These are phyloP conservation scores for Castor canadensis DNA, from an alignment of 2,113 vertebrate species.

Conservation along the genomic window DNA sequence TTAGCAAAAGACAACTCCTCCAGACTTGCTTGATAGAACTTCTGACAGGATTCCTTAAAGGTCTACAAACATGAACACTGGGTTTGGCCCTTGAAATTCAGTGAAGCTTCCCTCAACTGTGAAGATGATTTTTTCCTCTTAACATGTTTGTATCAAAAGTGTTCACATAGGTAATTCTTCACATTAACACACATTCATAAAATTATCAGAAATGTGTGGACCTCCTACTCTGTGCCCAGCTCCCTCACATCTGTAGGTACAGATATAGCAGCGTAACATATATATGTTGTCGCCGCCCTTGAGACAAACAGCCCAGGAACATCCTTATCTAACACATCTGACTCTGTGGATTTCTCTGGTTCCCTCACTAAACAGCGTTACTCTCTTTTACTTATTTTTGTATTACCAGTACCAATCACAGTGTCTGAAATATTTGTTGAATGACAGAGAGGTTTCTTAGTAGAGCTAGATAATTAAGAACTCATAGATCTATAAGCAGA, in stretches of 20 bases:
- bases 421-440: background rate
- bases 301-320: background rate
- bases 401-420: background rate
- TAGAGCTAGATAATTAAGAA: background rate
- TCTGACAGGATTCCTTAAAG: conserved; percentile 87
- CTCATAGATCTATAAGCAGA: too few relatives aligned
- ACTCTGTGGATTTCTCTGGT: background rate
- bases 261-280: too few relatives aligned
- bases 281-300: rapidly evolving
- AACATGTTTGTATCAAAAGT: background rate
- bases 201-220: background rate
- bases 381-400: background rate
- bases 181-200: background rate
- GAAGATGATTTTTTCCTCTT: background rate
- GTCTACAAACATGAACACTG: conserved; percentile 75
- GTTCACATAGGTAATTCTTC: background rate
- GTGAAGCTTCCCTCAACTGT: background rate
- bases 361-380: background rate
- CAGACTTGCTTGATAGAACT: conserved; percentile 89
- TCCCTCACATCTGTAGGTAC: too few relatives aligned
- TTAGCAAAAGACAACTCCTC: conserved; percentile 87
- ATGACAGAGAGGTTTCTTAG: background rate
- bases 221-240: rapidly evolving
- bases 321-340: background rate
- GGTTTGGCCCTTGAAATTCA: background rate